These are phyloP conservation scores for Dipodomys stephensi DNA, from an alignment of 2,113 vertebrate species.

Conservation along the genomic window DNA sequence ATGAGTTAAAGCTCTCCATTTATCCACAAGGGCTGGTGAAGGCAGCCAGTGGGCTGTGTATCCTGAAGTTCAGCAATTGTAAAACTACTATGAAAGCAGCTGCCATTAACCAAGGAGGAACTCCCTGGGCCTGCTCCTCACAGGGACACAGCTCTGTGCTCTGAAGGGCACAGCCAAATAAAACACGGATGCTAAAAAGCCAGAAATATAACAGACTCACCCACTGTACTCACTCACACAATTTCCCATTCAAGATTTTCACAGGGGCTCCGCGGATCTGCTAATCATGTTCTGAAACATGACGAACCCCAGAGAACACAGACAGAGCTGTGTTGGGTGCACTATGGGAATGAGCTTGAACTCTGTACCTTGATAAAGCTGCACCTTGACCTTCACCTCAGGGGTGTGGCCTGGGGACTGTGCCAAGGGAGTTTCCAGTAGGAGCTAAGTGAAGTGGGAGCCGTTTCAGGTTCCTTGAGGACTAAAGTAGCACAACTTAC, in stretches of 20 bases:
- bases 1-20: slow-evolving; percentile 33
- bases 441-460: slow-evolving; percentile 61
- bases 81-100: slow-evolving; percentile 41
- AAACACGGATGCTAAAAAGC: slow-evolving; percentile 72
- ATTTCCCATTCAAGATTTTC: slow-evolving; percentile 92
- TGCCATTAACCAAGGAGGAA: slow-evolving; percentile 54
- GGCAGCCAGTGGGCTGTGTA: not conserved
- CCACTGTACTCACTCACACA: slow-evolving; percentile 95
- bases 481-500: slow-evolving; percentile 22
- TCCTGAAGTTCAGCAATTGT: slow-evolving; percentile 35
- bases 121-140: slow-evolving; percentile 66
- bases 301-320: slow-evolving; percentile 83
- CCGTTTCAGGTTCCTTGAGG: slow-evolving; percentile 80
- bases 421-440: slow-evolving; percentile 81
- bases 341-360: slow-evolving; percentile 80
- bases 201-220: slow-evolving; percentile 88
- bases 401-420: slow-evolving; percentile 79
- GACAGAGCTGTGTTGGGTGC: slow-evolving; percentile 83
- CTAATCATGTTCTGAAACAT: slow-evolving; percentile 88
- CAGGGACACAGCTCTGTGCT: slow-evolving; percentile 67
- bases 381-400: slow-evolving; percentile 89
- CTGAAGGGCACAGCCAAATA: slow-evolving; percentile 74
- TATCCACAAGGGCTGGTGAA: slow-evolving; percentile 8
- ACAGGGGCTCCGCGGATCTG: slow-evolving; percentile 85
- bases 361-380: slow-evolving; percentile 82